phyloP scores from a whole-genome alignment of 2,888 invertebrate species.

The Panopea generosa region DNA sequence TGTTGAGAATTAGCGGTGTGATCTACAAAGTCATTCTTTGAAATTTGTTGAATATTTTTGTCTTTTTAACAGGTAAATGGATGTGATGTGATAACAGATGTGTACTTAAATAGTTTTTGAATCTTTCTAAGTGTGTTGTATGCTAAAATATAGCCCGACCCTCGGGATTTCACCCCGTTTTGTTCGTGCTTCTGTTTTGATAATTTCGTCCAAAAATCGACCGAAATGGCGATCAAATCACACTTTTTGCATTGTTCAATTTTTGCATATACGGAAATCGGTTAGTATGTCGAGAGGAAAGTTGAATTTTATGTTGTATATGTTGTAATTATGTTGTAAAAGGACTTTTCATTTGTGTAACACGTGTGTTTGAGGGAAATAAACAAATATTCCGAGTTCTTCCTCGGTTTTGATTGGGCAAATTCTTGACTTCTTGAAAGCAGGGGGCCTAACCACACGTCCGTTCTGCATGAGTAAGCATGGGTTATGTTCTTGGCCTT shows the following conservation, averaged over 20 bases:
- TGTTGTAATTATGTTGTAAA: background rate
- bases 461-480: conserved; percentile 46
- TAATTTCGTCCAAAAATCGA: conserved; percentile 79
- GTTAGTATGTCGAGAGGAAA: background rate
- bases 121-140: conserved; percentile 38
- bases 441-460: conserved; percentile 35
- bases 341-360: conserved; percentile 19
- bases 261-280: conserved; percentile 32
- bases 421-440: conserved; percentile 35
- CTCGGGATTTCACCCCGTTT: conserved; percentile 67
- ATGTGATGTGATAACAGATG: conserved; percentile 9
- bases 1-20: conserved; percentile 82
- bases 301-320: background rate
- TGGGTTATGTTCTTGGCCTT: background rate
- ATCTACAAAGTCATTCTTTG: conserved; percentile 83
- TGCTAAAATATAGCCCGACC: conserved; percentile 54
- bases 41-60: conserved; percentile 72
- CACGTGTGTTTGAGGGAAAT: conserved; percentile 64
- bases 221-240: conserved; percentile 83
- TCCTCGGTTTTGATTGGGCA: conserved; percentile 59
- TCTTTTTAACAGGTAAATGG: conserved; percentile 72
- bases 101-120: conserved; percentile 33
- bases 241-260: conserved; percentile 75
- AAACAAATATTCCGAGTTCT: conserved; percentile 53
- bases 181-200: conserved; percentile 72